A percentile compares a stretch with the other conserved stretches of the same genome.
Conservation (phyloP, 2,888 invertebrate species). For the Maniola hyperantus region DNA sequence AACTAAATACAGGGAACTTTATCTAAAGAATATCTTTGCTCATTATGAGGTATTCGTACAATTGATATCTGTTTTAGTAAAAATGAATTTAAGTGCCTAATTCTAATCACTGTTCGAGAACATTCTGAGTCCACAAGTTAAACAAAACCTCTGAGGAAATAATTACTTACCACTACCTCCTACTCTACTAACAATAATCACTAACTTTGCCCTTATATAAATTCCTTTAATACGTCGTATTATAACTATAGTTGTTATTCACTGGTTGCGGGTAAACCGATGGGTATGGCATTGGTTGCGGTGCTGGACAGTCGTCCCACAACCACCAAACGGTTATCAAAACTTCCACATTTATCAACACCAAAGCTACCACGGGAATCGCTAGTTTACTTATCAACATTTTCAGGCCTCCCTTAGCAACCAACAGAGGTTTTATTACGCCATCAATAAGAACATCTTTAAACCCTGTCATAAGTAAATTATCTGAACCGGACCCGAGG, state of each 20-base stretch:
- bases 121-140: too few relatives aligned
- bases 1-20: too few relatives aligned
- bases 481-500: conserved; percentile 57
- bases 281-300: conserved; percentile 18
- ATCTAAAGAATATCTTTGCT: too few relatives aligned
- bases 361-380: conserved; percentile 67
- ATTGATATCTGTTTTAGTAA: too few relatives aligned
- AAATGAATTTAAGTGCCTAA: not conserved
- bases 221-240: conserved; percentile 17
- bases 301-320: conserved; percentile 72
- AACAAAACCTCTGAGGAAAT: too few relatives aligned
- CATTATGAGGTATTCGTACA: too few relatives aligned
- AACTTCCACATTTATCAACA: conserved; percentile 72
- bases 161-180: too few relatives aligned
- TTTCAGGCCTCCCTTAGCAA: conserved; percentile 67
- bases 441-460: conserved; percentile 67
- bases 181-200: too few relatives aligned
- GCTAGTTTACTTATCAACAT: conserved; percentile 67
- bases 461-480: conserved; percentile 59
- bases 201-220: not conserved
- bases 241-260: conserved; percentile 19
- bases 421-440: conserved; percentile 64
- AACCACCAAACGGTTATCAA: conserved; percentile 75
- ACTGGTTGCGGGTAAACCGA: conserved; percentile 12
- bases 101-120: not conserved